Evolutionary conservation across 1,140 invertebrate genomes (phyloP).

Genomic region (Pinna nobilis): DNA sequence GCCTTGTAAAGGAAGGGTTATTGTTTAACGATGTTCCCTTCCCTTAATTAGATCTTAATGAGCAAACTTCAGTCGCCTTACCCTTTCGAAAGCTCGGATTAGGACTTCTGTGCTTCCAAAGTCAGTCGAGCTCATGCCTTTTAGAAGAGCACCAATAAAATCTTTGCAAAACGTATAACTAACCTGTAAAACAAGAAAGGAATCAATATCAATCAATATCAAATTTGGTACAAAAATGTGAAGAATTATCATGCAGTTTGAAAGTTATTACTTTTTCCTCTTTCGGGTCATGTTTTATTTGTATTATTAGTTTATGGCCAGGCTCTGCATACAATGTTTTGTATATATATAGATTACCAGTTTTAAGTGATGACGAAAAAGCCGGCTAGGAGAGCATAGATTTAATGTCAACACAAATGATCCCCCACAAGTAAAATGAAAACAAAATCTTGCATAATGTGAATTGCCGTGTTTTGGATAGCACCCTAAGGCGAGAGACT

Average conservation of each 20-base stretch:
- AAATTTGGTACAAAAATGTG: neutral
- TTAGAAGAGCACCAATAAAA: constrained; percentile 79
- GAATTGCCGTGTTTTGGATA: too few relatives aligned
- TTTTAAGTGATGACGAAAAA: too few relatives aligned
- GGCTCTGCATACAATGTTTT: too few relatives aligned
- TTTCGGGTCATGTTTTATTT: too few relatives aligned
- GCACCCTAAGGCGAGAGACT: too few relatives aligned
- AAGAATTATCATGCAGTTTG: neutral
- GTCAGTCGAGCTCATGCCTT: constrained; percentile 75
- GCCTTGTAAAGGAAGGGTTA: neutral
- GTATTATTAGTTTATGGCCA: too few relatives aligned
- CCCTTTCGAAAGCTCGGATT: constrained; percentile 80
- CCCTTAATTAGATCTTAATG: neutral
- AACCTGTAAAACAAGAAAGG: constrained; percentile 73
- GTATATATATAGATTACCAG: too few relatives aligned
- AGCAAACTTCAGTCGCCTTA: constrained; percentile 54
- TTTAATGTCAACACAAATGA: too few relatives aligned
- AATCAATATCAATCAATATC: neutral
- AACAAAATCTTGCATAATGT: too few relatives aligned
- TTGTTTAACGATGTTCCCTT: neutral
- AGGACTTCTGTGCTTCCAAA: constrained; percentile 78
- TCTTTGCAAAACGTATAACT: constrained; percentile 83
- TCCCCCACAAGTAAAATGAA: too few relatives aligned
- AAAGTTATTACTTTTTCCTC: too few relatives aligned
- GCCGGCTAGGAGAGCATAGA: too few relatives aligned